Evolutionary conservation across 2,888 invertebrate genomes (phyloP).

Genomic region (Lithophane ornitopus): DNA sequence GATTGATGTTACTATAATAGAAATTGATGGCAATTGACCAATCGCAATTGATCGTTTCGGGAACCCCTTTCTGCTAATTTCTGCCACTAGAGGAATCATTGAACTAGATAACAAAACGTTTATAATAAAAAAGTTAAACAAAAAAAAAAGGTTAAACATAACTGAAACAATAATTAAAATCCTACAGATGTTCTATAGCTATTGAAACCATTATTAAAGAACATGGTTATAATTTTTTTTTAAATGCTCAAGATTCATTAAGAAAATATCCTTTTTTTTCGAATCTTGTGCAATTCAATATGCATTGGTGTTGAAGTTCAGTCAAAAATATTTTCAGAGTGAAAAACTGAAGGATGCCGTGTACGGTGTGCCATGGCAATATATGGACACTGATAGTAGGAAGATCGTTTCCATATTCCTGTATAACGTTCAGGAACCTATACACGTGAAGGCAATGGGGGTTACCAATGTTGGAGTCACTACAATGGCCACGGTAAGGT

Average conservation of each 20-base stretch:
- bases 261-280: too few species aligned
- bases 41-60: too few species aligned
- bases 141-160: background rate
- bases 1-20: too few species aligned
- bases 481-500: slow-evolving; percentile 71
- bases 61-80: background rate
- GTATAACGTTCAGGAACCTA: slow-evolving; percentile 66
- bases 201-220: background rate
- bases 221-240: too few species aligned
- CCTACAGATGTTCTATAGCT: background rate
- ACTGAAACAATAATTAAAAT: background rate
- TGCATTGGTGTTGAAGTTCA: background rate
- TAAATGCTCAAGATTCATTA: too few species aligned
- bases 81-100: background rate
- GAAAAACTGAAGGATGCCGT: slow-evolving; percentile 67
- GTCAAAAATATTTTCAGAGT: slow-evolving; percentile 63
- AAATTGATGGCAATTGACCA: too few species aligned
- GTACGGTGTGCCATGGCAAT: slow-evolving; percentile 74
- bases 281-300: background rate
- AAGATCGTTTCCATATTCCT: slow-evolving; percentile 66
- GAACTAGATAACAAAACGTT: background rate
- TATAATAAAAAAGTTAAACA: background rate
- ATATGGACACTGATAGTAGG: slow-evolving; percentile 68
- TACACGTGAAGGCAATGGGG: slow-evolving; percentile 70
- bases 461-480: slow-evolving; percentile 70